These are phyloP conservation scores for Criorhina ranunculi DNA, from an alignment of 2,888 invertebrate species.

Conservation along the genomic window DNA sequence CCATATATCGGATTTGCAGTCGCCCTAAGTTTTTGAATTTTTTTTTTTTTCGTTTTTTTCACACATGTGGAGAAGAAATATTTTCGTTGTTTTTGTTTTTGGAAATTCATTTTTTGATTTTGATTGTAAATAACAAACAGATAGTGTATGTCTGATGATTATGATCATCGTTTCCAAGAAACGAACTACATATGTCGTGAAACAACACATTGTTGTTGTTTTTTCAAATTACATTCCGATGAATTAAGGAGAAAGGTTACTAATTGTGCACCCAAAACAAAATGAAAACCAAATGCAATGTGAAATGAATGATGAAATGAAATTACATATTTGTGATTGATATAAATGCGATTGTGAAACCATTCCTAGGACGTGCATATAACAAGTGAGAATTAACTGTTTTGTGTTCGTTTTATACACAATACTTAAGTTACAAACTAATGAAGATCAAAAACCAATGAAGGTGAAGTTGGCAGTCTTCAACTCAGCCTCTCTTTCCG, in stretches of 20 bases:
- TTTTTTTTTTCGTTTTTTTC: too few relatives aligned
- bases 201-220: too few relatives aligned
- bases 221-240: conserved; percentile 54
- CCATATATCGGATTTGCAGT: conserved; percentile 85
- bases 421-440: too few relatives aligned
- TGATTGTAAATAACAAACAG: conserved; percentile 46
- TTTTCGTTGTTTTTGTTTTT: conserved; percentile 38
- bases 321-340: conserved; percentile 10
- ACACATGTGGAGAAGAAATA: conserved; percentile 40
- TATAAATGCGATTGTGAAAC: conserved; percentile 12
- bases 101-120: conserved; percentile 18
- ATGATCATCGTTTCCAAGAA: conserved; percentile 45
- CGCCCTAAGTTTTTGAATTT: conserved; percentile 81
- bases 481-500: too few relatives aligned
- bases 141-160: conserved; percentile 43
- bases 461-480: too few relatives aligned
- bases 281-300: conserved; percentile 1
- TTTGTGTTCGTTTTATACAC: too few relatives aligned
- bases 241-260: conserved; percentile 30
- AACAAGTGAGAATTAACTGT: neutral
- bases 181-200: neutral
- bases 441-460: too few relatives aligned
- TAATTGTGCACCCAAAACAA: conserved; percentile 60
- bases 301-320: neutral
- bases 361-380: neutral